Conservation (phyloP, 2,888 invertebrate species). For the Quadroppia sp. region DNA sequence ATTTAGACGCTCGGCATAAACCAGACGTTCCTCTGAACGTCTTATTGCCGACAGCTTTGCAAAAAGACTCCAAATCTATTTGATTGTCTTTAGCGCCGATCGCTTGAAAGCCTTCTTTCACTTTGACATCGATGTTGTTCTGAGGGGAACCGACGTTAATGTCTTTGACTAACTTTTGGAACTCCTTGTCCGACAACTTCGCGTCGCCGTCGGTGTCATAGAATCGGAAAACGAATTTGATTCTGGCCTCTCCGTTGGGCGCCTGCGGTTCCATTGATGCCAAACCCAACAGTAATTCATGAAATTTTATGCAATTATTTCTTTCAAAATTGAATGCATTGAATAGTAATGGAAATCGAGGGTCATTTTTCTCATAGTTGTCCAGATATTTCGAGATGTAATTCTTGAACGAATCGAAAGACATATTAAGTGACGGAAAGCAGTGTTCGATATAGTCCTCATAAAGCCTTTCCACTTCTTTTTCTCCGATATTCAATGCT, state of each 20-base stretch:
- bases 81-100: not conserved
- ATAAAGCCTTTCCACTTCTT: constrained; percentile 41
- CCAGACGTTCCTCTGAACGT: constrained; percentile 66
- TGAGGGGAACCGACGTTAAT: not conserved
- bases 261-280: constrained; percentile 54
- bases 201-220: constrained; percentile 24
- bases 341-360: constrained; percentile 16
- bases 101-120: not conserved
- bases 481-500: not conserved
- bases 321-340: constrained; percentile 31
- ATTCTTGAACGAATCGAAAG: constrained; percentile 35
- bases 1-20: constrained; percentile 60
- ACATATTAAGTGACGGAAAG: constrained; percentile 25
- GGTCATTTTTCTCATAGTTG: not conserved
- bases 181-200: constrained; percentile 7
- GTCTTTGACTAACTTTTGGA: constrained; percentile 8
- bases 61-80: constrained; percentile 11
- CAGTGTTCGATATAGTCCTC: constrained; percentile 42
- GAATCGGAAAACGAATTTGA: constrained; percentile 32
- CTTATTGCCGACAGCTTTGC: constrained; percentile 59
- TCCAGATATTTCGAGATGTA: constrained; percentile 27
- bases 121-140: not conserved
- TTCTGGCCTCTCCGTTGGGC: constrained; percentile 52
- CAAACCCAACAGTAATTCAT: constrained; percentile 61
- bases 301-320: constrained; percentile 39